Conservation (phyloP, 1,140 invertebrate species). For the Aphelenchoides besseyi region DNA sequence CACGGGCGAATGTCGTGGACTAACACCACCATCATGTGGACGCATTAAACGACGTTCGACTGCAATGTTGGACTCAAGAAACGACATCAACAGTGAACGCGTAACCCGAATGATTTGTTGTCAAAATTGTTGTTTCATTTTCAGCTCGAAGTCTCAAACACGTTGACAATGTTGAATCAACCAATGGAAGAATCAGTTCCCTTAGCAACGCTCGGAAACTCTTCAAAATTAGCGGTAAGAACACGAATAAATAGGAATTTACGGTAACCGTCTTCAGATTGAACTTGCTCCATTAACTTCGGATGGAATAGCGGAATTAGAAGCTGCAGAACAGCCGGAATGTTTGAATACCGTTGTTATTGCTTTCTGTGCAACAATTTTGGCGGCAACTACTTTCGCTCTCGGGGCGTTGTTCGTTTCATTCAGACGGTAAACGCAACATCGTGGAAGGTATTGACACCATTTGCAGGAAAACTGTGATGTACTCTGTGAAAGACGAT, state of each 20-base stretch:
- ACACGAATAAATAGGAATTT: not conserved
- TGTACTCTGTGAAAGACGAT: constrained; percentile 7
- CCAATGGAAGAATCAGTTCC: not conserved
- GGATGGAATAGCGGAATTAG: not conserved
- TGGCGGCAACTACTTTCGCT: not conserved
- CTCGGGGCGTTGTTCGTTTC: not conserved
- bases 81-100: no score
- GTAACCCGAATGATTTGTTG: no score
- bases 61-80: no score
- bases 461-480: not conserved
- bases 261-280: not conserved
- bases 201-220: not conserved
- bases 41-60: constrained; percentile 30
- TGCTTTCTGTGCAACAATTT: not conserved
- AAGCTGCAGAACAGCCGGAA: not conserved
- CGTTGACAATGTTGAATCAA: not conserved
- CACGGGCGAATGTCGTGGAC: constrained; percentile 50
- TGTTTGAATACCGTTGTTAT: not conserved
- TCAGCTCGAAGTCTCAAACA: not conserved
- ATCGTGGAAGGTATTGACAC: no score
- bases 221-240: not conserved
- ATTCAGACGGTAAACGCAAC: not conserved
- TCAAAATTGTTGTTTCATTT: not conserved
- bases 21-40: constrained; percentile 49
- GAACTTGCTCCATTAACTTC: not conserved